Evolutionary conservation across 2,797 vertebrate genomes (phyloP), one percentile per base, ranked within the genome.

Genomic region (Labeo calbasu): DNA sequence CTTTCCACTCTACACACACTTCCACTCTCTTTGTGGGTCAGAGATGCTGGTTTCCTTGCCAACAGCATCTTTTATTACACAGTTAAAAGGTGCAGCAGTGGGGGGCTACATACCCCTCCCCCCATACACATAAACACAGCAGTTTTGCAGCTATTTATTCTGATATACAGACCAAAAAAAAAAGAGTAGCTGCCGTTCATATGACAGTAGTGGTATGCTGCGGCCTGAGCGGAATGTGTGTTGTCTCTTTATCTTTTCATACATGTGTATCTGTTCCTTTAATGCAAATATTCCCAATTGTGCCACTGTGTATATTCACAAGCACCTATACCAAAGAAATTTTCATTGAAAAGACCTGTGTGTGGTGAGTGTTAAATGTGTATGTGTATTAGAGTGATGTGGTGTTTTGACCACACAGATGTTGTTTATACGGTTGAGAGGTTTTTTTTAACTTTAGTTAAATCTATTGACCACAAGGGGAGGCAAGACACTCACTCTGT

Each of bases 11-110:
- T 59, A 66, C 25, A 68, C 53, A 65, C 82, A 66, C 85, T 87
- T 79, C 36, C 13, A 25, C 65, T 75, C 43, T 66, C 21, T 48
- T 87, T 81, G 77, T 77, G 36, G 36, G 84, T 79, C 84, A 83
- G 46, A 83, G 75, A 84, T 70, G 66, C 83, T 88, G 86, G 91
- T 93, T 93, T 94, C 91, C 91, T 91, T 92, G 91, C 92, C 90
- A 91, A 92, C 88, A 82, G 90, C 90, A 91, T 89, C 90, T 92
- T 92, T 72, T 90, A 85, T 85, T 89, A 84, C 81, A 89, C 79
- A 87, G 90, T 89, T 89, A 89, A 91, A 90, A 91, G 86, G 87
- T 91, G 23, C 55, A 46, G 40, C 87, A 90, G 90, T 90, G 89
- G 89, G 90, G 85, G 85, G 61, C 12, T 17, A 61, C 23, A 36